phyloP scores from a whole-genome alignment of 2,113 vertebrate genomes.

The Geococcyx californianus region DNA sequence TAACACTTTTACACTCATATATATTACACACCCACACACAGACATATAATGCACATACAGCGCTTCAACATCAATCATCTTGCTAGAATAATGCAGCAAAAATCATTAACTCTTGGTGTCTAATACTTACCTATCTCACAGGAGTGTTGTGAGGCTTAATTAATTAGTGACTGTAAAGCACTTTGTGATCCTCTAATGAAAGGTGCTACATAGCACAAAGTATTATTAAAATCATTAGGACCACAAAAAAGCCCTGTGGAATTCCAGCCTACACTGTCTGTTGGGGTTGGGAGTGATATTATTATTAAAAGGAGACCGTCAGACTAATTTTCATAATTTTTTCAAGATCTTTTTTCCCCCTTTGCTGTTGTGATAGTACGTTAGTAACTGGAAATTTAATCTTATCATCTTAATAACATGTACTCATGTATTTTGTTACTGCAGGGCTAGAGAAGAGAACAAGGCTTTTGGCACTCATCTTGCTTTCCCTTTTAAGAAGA shows the following conservation, averaged over 20 bases:
- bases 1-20: slow-evolving; percentile 39
- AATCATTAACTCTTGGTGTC: slow-evolving; percentile 52
- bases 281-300: slow-evolving; percentile 48
- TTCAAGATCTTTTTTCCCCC: slow-evolving; percentile 17
- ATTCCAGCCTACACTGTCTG: slow-evolving; percentile 61
- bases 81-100: slow-evolving; percentile 54
- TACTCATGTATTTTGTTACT: slow-evolving; percentile 59
- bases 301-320: slow-evolving; percentile 63
- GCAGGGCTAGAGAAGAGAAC: slow-evolving; percentile 56
- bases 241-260: slow-evolving; percentile 67
- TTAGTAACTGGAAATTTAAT: slow-evolving; percentile 61
- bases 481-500: slow-evolving; percentile 59
- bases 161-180: slow-evolving; percentile 70
- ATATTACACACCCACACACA: slow-evolving; percentile 43
- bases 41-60: background rate
- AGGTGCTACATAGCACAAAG: slow-evolving; percentile 61
- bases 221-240: slow-evolving; percentile 70
- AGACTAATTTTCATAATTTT: slow-evolving; percentile 68
- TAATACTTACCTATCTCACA: slow-evolving; percentile 67
- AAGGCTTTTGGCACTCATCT: slow-evolving; percentile 49
- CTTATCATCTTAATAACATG: slow-evolving; percentile 62
- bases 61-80: slow-evolving; percentile 47
- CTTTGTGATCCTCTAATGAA: slow-evolving; percentile 68
- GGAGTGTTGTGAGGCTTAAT: slow-evolving; percentile 63
- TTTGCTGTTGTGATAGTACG: slow-evolving; percentile 48